Base-by-base conservation (phyloP, 2,113 vertebrate species). In the Bubalus kerabau region DNA sequence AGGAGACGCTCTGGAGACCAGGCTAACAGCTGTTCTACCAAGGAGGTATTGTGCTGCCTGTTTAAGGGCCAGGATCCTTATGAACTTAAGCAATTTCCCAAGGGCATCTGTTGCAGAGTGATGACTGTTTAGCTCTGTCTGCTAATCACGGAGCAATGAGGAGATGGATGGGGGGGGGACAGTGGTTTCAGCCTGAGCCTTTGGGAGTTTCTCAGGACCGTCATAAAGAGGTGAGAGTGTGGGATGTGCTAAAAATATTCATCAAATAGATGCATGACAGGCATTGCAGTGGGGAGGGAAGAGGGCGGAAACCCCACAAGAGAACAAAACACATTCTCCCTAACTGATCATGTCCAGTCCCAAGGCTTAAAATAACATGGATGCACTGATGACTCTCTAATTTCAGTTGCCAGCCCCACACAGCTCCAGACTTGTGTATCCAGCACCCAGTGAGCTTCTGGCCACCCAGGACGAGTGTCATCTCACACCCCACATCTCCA, bases 171-270 rank as follows among this genome's bases (percentile, higher is more conserved):
- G 12, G 40, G 1, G 32, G 60, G 13, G 21, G 81, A 13, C 52
- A 15, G 21, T 43, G 46, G 76, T 60, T 36, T 46, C 8, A 21
- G 93, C 91, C 89, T 1, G 46, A 8, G 46, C 40, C 48, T 82
- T 54, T 54, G 54, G 60, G 52, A 88, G 56, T 74, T 85, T 96
- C 95, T 80, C 5, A 6, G 87, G 67, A 48, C 26, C 0, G 0
- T 60, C 62, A 40, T 13, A 5, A 88, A 92, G 94, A 90, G 87
- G 74, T 60, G 46, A 90, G 11, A 14, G 5, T 1, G 15, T 60
- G 84, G 90, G 59, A 17, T 6, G n/a, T 24, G 57, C 84, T 52
- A 88, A 81, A 94, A 90, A 82, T 62, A 96, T 26, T 90, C 90
- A 90, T n/a, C 80, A n/a, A 56, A 62, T 4, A 76, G 78, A 71